Percentiles rank a stretch among this genome's conserved stretches.
phyloP scores from a whole-genome alignment of 2,797 vertebrate species.

The Esox lucius region DNA sequence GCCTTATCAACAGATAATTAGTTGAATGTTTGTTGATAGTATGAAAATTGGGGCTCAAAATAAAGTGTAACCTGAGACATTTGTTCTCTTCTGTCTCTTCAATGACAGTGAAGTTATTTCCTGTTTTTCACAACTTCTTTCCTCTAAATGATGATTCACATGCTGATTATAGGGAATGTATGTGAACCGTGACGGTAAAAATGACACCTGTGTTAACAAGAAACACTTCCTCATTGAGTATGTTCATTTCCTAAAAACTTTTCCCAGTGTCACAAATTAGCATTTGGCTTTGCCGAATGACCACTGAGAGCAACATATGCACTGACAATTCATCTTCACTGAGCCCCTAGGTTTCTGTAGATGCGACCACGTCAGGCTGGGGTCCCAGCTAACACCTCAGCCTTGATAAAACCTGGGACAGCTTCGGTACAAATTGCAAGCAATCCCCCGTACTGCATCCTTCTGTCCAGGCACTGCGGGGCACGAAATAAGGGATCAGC shows the following conservation, averaged over 20 bases:
- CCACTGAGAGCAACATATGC: neutral
- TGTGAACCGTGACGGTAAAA: neutral
- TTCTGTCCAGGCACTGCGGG: neutral
- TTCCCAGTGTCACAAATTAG: neutral
- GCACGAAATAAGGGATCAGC: neutral
- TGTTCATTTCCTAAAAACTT: neutral
- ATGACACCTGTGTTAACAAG: neutral
- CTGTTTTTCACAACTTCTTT: neutral
- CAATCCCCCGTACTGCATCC: neutral
- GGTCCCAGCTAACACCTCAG: conserved; percentile 12
- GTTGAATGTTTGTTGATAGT: too few species aligned
- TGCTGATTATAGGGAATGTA: neutral
- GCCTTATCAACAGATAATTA: too few species aligned
- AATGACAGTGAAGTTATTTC: neutral
- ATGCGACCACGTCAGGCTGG: conserved; percentile 7
- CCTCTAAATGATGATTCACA: neutral
- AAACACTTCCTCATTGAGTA: neutral
- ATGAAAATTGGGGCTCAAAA: too few species aligned
- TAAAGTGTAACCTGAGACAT: too few species aligned
- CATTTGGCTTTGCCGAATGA: neutral
- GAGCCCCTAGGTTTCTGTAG: neutral
- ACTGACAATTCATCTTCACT: neutral
- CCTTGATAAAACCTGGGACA: conserved; percentile 13
- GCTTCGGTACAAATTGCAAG: conserved; percentile 6
- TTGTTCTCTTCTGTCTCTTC: neutral